These are phyloP conservation scores for Shinisaurus crocodilurus DNA, from an alignment of 2,113 vertebrate species.

Conservation along the genomic window DNA sequence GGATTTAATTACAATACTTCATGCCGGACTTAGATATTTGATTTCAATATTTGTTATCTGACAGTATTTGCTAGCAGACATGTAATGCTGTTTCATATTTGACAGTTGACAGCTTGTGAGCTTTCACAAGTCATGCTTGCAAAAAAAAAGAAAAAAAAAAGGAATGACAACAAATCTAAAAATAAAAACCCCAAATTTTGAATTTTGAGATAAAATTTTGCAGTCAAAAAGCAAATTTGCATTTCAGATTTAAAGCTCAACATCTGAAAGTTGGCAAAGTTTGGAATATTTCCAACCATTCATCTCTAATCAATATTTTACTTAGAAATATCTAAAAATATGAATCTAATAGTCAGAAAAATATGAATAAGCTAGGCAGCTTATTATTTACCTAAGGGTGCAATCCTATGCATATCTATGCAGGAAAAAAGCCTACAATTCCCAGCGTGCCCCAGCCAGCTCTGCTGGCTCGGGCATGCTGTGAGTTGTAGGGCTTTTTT, in stretches of 20 bases:
- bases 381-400: too few relatives aligned
- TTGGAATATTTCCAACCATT: not conserved
- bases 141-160: not conserved
- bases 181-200: not conserved
- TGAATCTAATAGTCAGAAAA: too few relatives aligned
- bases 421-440: too few relatives aligned
- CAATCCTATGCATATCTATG: too few relatives aligned
- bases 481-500: too few relatives aligned
- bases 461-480: too few relatives aligned
- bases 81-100: not conserved
- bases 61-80: not conserved
- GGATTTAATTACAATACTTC: conserved; percentile 10
- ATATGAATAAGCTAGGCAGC: too few relatives aligned
- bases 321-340: not conserved
- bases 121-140: not conserved
- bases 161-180: not conserved
- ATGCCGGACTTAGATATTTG: not conserved
- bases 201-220: not conserved
- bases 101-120: not conserved
- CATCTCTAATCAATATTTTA: not conserved
- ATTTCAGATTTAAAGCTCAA: not conserved
- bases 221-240: not conserved
- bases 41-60: not conserved
- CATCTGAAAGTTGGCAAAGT: not conserved
- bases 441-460: too few relatives aligned